Evolutionary conservation across 2,888 invertebrate genomes (phyloP), one percentile per base, ranked within the genome.

Genomic region (Drosophila austrosaltans): DNA sequence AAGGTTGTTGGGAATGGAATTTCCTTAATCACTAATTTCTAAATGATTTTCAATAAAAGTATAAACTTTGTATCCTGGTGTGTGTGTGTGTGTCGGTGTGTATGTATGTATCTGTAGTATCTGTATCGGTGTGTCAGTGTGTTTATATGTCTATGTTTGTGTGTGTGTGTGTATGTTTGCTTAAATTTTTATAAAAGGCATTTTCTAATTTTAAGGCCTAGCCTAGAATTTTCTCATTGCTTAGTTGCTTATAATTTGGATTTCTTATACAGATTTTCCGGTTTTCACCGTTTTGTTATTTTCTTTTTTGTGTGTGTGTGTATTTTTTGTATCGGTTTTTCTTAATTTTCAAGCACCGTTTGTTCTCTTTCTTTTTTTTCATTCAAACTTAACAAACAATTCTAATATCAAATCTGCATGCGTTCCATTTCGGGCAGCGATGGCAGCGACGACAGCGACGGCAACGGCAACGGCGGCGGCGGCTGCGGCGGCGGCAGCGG

Each of bases 111-210:
- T 8, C 36, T 36, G 36, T 36, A 36, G 36, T 36, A 36, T 8
- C 36, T 36, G 36, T 36, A 8, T 36, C 36, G 32, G 16, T 57
- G 22, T 56, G 20, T 36, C 1, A 20, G 16, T 28, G 25, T 32
- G 28, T 54, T 12, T 53, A 4, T 53, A 7, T 28, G 28, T 53
- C 5, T 28, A 10, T 32, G 3, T 16, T 8, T 53, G 22, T 62
- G 25, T 53, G 39, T 74, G 39, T 74, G 56, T 64, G 75, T 78
- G 73, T 75, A 22, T 64, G 56, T 72, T 68, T 62, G 71, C 82
- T 89, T 89, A 87, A 72, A 69, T 67, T 66, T 71, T 70, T 89
- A 79, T 71, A 72, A 84, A 83, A 83, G 89, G 83, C 83, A 83
- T 84, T 89, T 87, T 32, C 61, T 61, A 61, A 78, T 81, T 79